Evolutionary conservation across 1,140 invertebrate species (phyloP).

Genomic region (Marisa cornuarietis): DNA sequence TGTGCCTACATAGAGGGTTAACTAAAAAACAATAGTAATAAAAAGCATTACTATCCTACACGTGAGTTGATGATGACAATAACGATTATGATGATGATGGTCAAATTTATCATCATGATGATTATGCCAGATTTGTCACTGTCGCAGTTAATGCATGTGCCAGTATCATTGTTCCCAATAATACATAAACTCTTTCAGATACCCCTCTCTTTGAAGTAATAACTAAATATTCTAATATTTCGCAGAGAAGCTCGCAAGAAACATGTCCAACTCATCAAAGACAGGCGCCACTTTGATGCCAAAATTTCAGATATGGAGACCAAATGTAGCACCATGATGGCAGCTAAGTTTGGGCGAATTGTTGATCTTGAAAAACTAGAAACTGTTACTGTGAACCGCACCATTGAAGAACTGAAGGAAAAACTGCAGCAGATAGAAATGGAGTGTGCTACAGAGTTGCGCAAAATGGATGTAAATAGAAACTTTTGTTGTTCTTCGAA

Average conservation of each 20-base stretch:
- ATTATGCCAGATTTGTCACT: too few species aligned
- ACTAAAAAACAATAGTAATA: too few species aligned
- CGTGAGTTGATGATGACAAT: too few species aligned
- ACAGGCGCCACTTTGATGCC: slow-evolving; percentile 60
- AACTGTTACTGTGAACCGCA: slow-evolving; percentile 62
- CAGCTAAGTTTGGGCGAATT: slow-evolving; percentile 62
- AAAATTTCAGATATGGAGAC: slow-evolving; percentile 60
- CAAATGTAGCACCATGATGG: slow-evolving; percentile 62
- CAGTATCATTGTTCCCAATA: too few species aligned
- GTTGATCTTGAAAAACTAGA: slow-evolving; percentile 65
- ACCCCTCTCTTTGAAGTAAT: too few species aligned
- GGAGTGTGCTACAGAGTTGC: slow-evolving; percentile 51
- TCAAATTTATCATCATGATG: too few species aligned
- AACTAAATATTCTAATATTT: too few species aligned
- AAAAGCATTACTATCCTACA: too few species aligned
- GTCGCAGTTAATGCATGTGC: too few species aligned
- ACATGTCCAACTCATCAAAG: slow-evolving; percentile 63
- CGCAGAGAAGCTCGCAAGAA: slow-evolving; percentile 61
- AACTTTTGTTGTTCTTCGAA: not conserved
- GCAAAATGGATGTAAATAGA: slow-evolving; percentile 51
- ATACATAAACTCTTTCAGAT: too few species aligned
- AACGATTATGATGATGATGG: too few species aligned
- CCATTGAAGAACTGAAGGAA: slow-evolving; percentile 64
- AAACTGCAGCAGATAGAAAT: slow-evolving; percentile 57
- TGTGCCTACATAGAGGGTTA: too few species aligned